Evolutionary conservation across 2,113 vertebrate genomes (phyloP).

Genomic region (Oryctolagus cuniculus): mOryCun1.1 NC_091434.1:145668001-145668500

Average conservation of each 20-base stretch:
- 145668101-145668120: conserved; percentile 72
- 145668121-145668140: conserved; percentile 76
- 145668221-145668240: conserved; percentile 54
- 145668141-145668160: not conserved
- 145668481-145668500: conserved; percentile 3
- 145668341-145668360: not conserved
- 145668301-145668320: not conserved
- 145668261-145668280: not conserved
- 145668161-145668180: no score
- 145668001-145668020: conserved; percentile 83
- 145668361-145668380: not conserved
- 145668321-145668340: not conserved
- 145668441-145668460: conserved; percentile 31
- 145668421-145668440: conserved; percentile 51
- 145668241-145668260: not conserved
- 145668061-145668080: conserved; percentile 82
- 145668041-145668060: conserved; percentile 82
- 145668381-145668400: not conserved
- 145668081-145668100: conserved; percentile 82
- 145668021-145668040: conserved; percentile 88
- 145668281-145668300: conserved; percentile 5
- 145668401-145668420: not conserved
- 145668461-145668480: not conserved
- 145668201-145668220: conserved; percentile 53
- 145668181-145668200: conserved; percentile 16